Conservation (phyloP, 2,113 vertebrate species). For the Mustelus asterias region DNA sequence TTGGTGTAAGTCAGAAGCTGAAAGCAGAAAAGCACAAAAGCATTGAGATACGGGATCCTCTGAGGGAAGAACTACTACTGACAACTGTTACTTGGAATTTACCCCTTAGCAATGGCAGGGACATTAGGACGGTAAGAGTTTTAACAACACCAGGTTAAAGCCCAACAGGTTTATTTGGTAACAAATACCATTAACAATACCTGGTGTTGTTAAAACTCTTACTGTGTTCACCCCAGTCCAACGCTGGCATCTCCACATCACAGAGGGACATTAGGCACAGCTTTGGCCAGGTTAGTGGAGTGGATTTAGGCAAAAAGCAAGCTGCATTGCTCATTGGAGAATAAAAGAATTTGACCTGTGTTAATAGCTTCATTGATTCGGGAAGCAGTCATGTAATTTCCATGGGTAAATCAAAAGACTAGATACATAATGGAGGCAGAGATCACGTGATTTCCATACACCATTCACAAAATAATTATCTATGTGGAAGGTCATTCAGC, state of each 20-base stretch:
- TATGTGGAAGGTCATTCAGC: not conserved
- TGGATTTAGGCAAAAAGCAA: not conserved
- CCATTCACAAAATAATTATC: not conserved
- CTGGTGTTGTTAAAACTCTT: too few relatives aligned
- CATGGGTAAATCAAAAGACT: not conserved
- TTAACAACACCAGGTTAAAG: too few relatives aligned
- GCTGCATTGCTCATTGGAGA: not conserved
- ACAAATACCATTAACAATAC: too few relatives aligned
- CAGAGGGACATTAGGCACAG: not conserved
- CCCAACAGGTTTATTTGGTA: too few relatives aligned
- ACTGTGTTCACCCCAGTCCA: too few relatives aligned
- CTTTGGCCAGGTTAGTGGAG: not conserved
- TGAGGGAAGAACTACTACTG: not conserved
- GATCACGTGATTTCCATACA: not conserved
- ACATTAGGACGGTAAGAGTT: too few relatives aligned
- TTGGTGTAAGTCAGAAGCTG: not conserved
- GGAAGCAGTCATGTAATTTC: not conserved
- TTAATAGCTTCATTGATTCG: not conserved
- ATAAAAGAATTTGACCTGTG: not conserved
- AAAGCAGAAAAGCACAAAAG: not conserved
- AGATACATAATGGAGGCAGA: not conserved
- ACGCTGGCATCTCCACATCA: too few relatives aligned
- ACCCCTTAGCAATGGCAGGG: not conserved
- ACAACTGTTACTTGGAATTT: not conserved
- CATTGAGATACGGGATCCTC: not conserved